Percentiles rank a stretch among this genome's conserved stretches.
Evolutionary conservation across 2,888 invertebrate genomes (phyloP).

Genomic region (Chloroclystis v-ata): DNA sequence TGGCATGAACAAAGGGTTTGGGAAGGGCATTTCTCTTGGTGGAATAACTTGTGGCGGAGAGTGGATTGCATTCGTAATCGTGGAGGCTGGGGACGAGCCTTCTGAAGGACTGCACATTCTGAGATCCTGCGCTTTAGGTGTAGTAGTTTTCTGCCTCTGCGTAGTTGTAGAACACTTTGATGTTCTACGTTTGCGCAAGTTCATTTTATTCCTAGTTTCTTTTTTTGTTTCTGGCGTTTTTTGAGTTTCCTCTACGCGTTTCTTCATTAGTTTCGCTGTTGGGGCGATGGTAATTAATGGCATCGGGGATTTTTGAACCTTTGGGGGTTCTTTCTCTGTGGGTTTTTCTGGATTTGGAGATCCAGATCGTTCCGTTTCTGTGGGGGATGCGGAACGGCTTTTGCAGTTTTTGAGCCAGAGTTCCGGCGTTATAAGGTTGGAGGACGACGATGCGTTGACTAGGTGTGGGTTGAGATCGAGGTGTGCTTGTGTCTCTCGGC

Average conservation of each 20-base stretch:
- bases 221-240: conserved; percentile 67
- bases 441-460: conserved; percentile 67
- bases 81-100: conserved; percentile 59
- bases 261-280: conserved; percentile 80
- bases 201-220: conserved; percentile 63
- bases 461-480: conserved; percentile 90
- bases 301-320: conserved; percentile 68
- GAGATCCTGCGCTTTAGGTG: conserved; percentile 70
- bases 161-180: conserved; percentile 68
- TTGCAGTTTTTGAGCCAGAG: conserved; percentile 92
- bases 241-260: conserved; percentile 55
- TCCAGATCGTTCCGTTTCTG: conserved; percentile 70
- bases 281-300: conserved; percentile 83
- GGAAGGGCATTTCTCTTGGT: conserved; percentile 42
- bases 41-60: conserved; percentile 57
- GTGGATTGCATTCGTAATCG: conserved; percentile 52
- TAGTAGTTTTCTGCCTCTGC: conserved; percentile 58
- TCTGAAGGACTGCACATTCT: conserved; percentile 67
- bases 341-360: conserved; percentile 69
- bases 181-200: conserved; percentile 66
- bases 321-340: conserved; percentile 51
- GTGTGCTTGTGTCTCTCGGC: conserved; percentile 94
- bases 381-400: conserved; percentile 80
- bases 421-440: conserved; percentile 90
- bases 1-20: conserved; percentile 66